phyloP scores from a whole-genome alignment of 23 tunicate species.

The Botrylloides violaceus region DNA sequence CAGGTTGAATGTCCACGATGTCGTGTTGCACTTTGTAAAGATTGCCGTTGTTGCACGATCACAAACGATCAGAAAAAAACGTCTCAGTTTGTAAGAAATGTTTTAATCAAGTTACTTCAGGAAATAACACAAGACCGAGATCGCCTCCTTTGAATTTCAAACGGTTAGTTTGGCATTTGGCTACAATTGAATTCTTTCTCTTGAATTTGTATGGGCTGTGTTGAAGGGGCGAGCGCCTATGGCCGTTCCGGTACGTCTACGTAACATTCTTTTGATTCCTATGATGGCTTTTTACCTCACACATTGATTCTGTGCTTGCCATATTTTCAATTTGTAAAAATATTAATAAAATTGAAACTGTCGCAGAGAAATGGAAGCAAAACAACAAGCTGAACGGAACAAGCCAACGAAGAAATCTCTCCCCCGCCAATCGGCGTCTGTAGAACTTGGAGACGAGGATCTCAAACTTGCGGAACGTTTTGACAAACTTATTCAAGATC shows the following conservation, averaged over 20 bases:
- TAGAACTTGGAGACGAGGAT: slow-evolving; percentile 16
- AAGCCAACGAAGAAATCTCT: too few relatives aligned
- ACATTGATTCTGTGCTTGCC: too few relatives aligned
- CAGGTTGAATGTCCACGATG: slow-evolving; percentile 61
- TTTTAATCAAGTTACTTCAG: not conserved
- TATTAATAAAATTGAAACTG: too few relatives aligned
- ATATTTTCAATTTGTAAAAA: too few relatives aligned
- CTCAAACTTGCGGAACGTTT: slow-evolving; percentile 9
- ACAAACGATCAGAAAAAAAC: not conserved
- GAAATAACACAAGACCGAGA: not conserved
- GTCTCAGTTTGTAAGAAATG: slow-evolving; percentile 23
- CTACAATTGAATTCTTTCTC: not conserved
- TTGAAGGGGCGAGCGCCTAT: not conserved
- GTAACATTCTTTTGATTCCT: too few relatives aligned
- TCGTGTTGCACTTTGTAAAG: slow-evolving; percentile 61
- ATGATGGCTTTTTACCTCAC: too few relatives aligned
- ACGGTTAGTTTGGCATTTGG: slow-evolving; percentile 6
- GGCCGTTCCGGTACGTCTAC: slow-evolving; percentile 1
- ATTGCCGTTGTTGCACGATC: slow-evolving; percentile 30
- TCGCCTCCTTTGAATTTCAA: slow-evolving; percentile 25
- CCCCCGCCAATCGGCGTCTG: too few relatives aligned
- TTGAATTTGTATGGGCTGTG: not conserved
- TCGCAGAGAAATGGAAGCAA: not conserved
- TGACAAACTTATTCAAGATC: not conserved
- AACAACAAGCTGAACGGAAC: not conserved